Percentiles rank a stretch among this genome's conserved stretches.
Conservation (phyloP, 2,797 vertebrate species). For the Tolypeutes matacus region DNA sequence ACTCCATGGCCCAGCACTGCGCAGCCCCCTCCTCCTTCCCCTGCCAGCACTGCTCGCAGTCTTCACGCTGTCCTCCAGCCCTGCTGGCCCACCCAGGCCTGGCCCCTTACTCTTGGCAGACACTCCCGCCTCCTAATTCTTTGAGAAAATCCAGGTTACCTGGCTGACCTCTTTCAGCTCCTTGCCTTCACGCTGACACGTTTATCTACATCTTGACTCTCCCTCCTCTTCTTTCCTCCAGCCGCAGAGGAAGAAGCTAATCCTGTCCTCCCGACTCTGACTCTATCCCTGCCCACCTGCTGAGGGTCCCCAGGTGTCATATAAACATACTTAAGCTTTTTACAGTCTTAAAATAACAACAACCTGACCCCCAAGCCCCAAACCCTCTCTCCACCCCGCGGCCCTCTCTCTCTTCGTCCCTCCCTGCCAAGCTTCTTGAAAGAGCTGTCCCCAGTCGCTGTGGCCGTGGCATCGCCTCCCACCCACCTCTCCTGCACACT, state of each 20-base stretch:
- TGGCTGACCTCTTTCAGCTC: neutral
- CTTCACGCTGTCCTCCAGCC: neutral
- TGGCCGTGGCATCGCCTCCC: constrained; percentile 22
- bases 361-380: neutral
- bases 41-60: neutral
- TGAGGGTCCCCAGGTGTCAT: neutral
- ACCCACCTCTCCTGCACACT: neutral
- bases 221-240: neutral
- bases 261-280: neutral
- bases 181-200: neutral
- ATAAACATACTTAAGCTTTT: neutral
- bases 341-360: constrained; percentile 44
- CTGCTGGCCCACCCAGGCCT: neutral
- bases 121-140: neutral
- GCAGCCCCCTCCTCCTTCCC: neutral
- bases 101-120: neutral
- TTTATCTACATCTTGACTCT: neutral
- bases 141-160: neutral
- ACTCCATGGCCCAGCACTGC: neutral
- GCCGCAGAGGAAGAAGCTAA: neutral
- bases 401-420: neutral
- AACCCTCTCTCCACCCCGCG: neutral
- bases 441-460: constrained; percentile 26
- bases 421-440: constrained; percentile 44
- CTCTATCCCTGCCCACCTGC: accelerated